Conservation (phyloP, 2,888 invertebrate genomes). For the Nomada goodeniana region DNA sequence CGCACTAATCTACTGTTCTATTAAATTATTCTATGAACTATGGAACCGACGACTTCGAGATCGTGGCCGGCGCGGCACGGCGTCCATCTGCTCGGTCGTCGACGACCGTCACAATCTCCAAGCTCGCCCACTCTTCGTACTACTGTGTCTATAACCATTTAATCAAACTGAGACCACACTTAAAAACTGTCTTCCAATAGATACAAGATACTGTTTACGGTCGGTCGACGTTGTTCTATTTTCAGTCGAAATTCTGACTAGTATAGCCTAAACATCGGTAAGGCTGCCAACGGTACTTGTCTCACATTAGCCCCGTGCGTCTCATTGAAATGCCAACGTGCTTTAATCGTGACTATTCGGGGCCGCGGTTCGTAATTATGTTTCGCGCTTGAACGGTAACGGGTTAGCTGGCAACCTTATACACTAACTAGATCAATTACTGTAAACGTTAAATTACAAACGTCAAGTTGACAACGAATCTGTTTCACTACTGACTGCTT, state of each 20-base stretch:
- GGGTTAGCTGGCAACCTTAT: constrained; percentile 54
- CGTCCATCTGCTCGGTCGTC: constrained; percentile 18
- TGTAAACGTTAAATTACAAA: constrained; percentile 76
- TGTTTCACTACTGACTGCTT: constrained; percentile 75
- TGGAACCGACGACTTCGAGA: constrained; percentile 63
- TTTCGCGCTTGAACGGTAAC: background rate
- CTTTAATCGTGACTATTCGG: background rate
- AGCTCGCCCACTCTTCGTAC: constrained; percentile 65
- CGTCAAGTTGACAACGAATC: constrained; percentile 76
- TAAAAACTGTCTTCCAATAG: constrained; percentile 56
- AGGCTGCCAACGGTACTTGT: constrained; percentile 55
- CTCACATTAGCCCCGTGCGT: background rate
- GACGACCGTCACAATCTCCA: constrained; percentile 62
- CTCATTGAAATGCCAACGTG: background rate
- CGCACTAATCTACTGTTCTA: constrained; percentile 77
- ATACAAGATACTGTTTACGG: constrained; percentile 63
- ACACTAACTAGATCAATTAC: constrained; percentile 67
- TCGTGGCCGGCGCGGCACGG: constrained; percentile 8
- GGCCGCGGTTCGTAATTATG: background rate
- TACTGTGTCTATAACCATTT: constrained; percentile 75
- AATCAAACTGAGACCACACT: constrained; percentile 69
- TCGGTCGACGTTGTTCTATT: constrained; percentile 67
- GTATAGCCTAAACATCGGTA: constrained; percentile 63
- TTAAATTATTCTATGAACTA: constrained; percentile 69
- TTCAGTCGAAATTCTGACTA: constrained; percentile 56